Conservation (phyloP, 2,888 invertebrate species). For the Noctua fimbriata region DNA sequence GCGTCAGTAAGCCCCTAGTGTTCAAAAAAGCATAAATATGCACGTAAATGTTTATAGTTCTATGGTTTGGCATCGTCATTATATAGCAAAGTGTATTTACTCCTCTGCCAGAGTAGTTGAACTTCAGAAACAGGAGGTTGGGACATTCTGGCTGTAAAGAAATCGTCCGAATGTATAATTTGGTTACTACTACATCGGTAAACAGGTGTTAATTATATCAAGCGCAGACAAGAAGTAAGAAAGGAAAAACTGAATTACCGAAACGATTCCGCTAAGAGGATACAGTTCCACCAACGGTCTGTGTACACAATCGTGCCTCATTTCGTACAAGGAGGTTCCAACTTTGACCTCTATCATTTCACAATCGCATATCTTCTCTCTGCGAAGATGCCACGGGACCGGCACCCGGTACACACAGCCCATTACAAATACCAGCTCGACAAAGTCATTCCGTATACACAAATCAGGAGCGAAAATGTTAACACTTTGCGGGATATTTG, state of each 20-base stretch:
- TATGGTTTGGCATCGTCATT: constrained; percentile 83
- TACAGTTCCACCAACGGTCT: constrained; percentile 79
- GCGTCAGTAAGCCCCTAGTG: constrained; percentile 78
- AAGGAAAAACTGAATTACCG: constrained; percentile 71
- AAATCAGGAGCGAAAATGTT: constrained; percentile 84
- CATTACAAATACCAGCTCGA: constrained; percentile 83
- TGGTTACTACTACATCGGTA: background rate
- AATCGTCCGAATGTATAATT: background rate
- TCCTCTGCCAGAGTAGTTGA: constrained; percentile 79
- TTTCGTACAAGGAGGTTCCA: constrained; percentile 84
- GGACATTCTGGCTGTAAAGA: constrained; percentile 80
- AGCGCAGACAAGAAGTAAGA: background rate
- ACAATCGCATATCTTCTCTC: constrained; percentile 86
- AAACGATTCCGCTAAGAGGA: constrained; percentile 80
- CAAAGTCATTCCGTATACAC: constrained; percentile 76
- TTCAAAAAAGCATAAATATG: constrained; percentile 77
- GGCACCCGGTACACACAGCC: constrained; percentile 80
- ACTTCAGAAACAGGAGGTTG: constrained; percentile 76
- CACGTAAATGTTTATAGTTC: constrained; percentile 77
- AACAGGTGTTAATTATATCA: background rate
- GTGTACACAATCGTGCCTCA: constrained; percentile 84
- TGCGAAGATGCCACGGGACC: constrained; percentile 81
- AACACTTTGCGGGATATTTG: constrained; percentile 79
- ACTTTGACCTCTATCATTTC: constrained; percentile 83
- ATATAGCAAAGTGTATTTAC: constrained; percentile 81